A percentile compares a stretch with the other conserved stretches of the same genome.
Conservation (phyloP, 2,113 vertebrate genomes). For the Mungos mungo region DNA sequence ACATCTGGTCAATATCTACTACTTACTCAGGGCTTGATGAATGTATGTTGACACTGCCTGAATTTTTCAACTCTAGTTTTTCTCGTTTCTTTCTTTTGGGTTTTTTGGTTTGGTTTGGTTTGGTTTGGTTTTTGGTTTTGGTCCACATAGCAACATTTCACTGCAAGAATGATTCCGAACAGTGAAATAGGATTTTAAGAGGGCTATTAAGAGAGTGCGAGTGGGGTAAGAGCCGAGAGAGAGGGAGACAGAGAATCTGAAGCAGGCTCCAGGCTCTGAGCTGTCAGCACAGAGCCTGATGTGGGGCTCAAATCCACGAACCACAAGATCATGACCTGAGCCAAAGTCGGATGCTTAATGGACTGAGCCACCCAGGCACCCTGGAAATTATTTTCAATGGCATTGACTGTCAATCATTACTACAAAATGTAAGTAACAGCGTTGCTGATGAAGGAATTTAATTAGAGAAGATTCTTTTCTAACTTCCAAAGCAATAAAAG, state of each 20-base stretch:
- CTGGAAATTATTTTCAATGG: slow-evolving; percentile 31
- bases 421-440: not conserved
- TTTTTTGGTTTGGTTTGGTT: not conserved
- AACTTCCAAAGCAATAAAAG: not conserved
- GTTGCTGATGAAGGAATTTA: not conserved
- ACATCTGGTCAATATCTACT: not conserved
- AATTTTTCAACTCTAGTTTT: not conserved
- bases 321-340: too few species aligned
- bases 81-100: not conserved
- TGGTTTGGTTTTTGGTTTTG: not conserved
- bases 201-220: not conserved
- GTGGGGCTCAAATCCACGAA: too few species aligned
- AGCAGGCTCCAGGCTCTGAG: too few species aligned
- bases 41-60: not conserved
- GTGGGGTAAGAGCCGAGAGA: too few species aligned
- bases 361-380: too few species aligned
- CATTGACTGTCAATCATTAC: not conserved
- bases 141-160: not conserved
- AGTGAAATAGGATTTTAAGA: slow-evolving; percentile 15
- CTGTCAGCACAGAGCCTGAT: too few species aligned
- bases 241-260: too few species aligned
- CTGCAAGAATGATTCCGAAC: slow-evolving; percentile 23
- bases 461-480: not conserved
- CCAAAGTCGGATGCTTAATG: too few species aligned
- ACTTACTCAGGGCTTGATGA: not conserved